A percentile compares a stretch with the other conserved stretches of the same genome.
Conservation (phyloP, 2,888 invertebrate species). For the Andrena hattorfiana region DNA sequence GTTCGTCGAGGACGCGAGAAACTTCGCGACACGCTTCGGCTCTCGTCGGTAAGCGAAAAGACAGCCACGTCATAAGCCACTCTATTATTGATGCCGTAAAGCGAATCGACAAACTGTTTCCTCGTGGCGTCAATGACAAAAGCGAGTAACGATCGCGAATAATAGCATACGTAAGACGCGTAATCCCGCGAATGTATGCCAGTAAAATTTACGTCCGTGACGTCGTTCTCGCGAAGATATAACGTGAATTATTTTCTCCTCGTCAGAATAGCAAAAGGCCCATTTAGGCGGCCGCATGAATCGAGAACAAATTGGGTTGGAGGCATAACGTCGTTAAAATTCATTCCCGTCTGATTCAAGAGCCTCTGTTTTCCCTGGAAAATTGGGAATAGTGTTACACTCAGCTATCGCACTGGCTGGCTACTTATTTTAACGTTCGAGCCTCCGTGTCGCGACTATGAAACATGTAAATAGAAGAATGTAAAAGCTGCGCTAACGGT, state of each 20-base stretch:
- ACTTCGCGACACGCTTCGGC: conserved; percentile 14
- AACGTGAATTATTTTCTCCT: conserved; percentile 1
- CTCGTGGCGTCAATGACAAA: conserved; percentile 15
- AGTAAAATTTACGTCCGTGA: conserved; percentile 3
- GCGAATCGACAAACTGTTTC: conserved; percentile 10
- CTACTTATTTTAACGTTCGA: conserved; percentile 36
- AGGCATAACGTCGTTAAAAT: conserved; percentile 16
- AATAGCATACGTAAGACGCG: neutral
- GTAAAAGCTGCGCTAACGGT: conserved; percentile 32
- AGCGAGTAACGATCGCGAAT: neutral
- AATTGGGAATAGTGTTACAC: neutral
- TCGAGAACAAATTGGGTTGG: neutral
- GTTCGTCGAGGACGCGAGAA: neutral
- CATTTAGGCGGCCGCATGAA: conserved; percentile 17
- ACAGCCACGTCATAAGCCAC: conserved; percentile 11
- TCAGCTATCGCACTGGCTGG: no score
- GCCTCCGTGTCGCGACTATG: neutral
- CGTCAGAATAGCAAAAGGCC: neutral
- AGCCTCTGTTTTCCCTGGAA: neutral
- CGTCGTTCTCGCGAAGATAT: neutral
- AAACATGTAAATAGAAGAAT: conserved; percentile 32
- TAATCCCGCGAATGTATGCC: conserved; percentile 17
- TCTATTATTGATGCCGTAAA: conserved; percentile 47
- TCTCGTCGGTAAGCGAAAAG: conserved; percentile 7
- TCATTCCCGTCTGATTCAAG: conserved; percentile 14